Conservation (phyloP, 2,797 vertebrate genomes). For the Tapera naevia region DNA sequence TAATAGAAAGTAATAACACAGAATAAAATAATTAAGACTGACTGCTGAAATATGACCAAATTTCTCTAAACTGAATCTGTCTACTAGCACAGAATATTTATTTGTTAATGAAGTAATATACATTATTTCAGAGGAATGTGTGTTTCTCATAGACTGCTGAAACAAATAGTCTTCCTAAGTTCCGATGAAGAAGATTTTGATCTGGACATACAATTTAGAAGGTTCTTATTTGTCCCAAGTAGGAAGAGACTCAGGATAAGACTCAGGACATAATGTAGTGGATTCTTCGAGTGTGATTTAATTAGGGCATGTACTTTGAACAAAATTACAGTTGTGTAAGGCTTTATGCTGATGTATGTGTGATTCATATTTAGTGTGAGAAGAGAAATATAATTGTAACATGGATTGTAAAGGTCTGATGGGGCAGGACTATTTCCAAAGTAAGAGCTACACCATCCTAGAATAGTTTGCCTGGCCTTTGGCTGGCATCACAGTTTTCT, state of each 20-base stretch:
- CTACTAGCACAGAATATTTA: not conserved
- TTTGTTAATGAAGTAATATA: not conserved
- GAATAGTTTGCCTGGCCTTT: not conserved
- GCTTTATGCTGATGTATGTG: not conserved
- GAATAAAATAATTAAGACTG: not conserved
- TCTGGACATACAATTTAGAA: not conserved
- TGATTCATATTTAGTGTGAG: not conserved
- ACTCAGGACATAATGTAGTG: not conserved
- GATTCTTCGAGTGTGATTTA: not conserved
- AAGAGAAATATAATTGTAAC: not conserved
- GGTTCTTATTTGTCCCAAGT: not conserved
- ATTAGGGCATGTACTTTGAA: not conserved
- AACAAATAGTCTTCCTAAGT: not conserved
- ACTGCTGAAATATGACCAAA: not conserved
- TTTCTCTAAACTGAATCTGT: not conserved
- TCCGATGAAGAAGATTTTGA: not conserved
- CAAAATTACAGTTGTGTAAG: not conserved
- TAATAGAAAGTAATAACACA: not conserved
- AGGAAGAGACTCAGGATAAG: not conserved
- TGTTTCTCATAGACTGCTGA: not conserved
- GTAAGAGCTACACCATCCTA: not conserved
- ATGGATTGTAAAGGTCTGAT: not conserved
- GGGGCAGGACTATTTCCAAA: not conserved
- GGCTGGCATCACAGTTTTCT: not conserved
- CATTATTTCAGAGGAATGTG: not conserved